Base-by-base conservation (phyloP, 1,140 invertebrate species). In the Zaprionus capensis region DNA sequence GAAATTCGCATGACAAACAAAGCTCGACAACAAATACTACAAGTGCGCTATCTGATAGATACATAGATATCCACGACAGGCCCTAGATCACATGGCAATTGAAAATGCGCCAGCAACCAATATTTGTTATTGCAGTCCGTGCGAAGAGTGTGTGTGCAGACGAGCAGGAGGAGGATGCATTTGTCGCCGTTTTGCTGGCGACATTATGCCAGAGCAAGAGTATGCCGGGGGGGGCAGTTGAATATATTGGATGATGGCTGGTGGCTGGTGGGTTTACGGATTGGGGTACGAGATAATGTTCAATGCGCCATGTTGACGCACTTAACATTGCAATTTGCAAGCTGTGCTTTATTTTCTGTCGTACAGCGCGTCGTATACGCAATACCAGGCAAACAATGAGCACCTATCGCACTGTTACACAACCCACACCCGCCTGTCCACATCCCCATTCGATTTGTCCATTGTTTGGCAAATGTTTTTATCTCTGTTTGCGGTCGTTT, bases 131-230 rank as follows among this genome's bases (percentile, higher is more conserved):
- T 88, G 71, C 78, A 24, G n/a, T 31, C 59, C 58, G 55, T 49
- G 28, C 72, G 28, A 36, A 34, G 7, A 3, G 38, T 51, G 46
- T 14, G 46, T 14, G 20, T 49, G 20, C 46, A n/a, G 57, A 9
- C 11, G 17, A 15, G 14, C 15, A 36, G 28, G 7, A 36, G 28
- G 7, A 41, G 26, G 38, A 14, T 57, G 67, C 74, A 87, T 83
- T 87, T 83, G 80, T 76, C 78, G 78, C 76, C 82, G 81, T 84
- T 88, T 88, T 81, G 84, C 81, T 88, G 84, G 84, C 84, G 84
- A 88, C 84, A 88, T 88, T 88, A 87, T 78, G 80, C 41, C 74
- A 71, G 56, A 41, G 31, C 41, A 31, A 31, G 46, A 34, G 56
- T 4, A 28, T 12, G n/a, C 2, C 5, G 57, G 15, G 22, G 44